phyloP scores from a whole-genome alignment of 1,140 invertebrate genomes.

The Danaus plexippus region DNA sequence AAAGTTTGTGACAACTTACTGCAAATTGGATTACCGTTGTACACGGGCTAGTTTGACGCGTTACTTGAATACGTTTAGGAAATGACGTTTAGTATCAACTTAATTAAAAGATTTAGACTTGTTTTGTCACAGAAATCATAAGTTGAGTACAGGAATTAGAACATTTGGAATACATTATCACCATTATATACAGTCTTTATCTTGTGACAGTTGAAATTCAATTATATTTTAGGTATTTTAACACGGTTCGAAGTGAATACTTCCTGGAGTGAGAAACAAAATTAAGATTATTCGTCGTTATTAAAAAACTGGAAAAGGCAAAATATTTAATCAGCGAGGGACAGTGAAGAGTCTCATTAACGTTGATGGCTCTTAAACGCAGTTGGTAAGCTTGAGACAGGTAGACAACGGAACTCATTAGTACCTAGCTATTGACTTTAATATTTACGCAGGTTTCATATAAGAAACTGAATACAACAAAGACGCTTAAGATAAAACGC shows the following conservation, averaged over 20 bases:
- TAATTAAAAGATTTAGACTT: too few relatives aligned
- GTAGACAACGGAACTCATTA: constrained; percentile 33
- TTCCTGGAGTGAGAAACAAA: constrained; percentile 16
- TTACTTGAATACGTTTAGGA: constrained; percentile 13
- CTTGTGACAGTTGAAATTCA: too few relatives aligned
- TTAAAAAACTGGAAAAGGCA: constrained; percentile 28
- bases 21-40: constrained; percentile 55
- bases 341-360: constrained; percentile 31
- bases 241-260: too few relatives aligned
- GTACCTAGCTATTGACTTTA: constrained; percentile 21
- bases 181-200: too few relatives aligned
- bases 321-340: constrained; percentile 36
- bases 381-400: constrained; percentile 34
- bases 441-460: not conserved
- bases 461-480: not conserved
- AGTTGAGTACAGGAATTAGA: too few relatives aligned
- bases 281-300: constrained; percentile 23
- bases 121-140: too few relatives aligned
- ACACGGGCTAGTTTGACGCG: constrained; percentile 36
- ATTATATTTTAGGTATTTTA: too few relatives aligned
- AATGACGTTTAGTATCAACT: too few relatives aligned
- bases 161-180: too few relatives aligned
- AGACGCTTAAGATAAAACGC: too few relatives aligned
- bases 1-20: constrained; percentile 39
- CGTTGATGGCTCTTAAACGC: constrained; percentile 28